Percentiles rank a stretch among this genome's conserved stretches.
Evolutionary conservation across 1,140 invertebrate genomes (phyloP).

Genomic region (Homalodisca vitripennis): DNA sequence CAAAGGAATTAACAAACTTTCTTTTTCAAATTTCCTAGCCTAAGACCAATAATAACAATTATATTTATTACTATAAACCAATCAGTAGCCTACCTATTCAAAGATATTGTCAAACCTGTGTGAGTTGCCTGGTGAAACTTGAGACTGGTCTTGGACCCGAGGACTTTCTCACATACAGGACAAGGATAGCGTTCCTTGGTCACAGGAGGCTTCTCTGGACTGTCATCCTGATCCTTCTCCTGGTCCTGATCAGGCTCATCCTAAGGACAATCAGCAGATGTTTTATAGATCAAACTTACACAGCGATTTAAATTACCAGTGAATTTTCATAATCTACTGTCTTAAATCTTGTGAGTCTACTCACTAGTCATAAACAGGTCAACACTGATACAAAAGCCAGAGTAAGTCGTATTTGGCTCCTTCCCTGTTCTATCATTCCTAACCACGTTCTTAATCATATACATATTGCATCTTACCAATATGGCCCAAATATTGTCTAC

Average conservation of each 20-base stretch:
- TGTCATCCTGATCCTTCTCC: background rate
- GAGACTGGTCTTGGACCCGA: conserved; percentile 22
- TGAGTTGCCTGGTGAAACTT: conserved; percentile 18
- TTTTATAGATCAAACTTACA: background rate
- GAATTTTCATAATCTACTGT: background rate
- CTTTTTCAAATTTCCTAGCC: background rate
- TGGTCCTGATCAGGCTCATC: background rate
- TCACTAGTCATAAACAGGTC: background rate
- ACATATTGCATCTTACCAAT: too few relatives aligned
- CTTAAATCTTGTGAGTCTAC: background rate
- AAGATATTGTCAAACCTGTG: conserved; percentile 8
- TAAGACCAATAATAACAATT: background rate
- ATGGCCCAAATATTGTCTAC: too few relatives aligned
- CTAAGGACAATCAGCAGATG: background rate
- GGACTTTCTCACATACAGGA: conserved; percentile 24
- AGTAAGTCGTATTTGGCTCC: background rate
- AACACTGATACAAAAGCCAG: background rate
- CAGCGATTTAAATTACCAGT: background rate
- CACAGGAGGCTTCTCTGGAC: background rate
- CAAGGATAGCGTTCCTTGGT: conserved; percentile 1
- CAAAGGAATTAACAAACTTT: background rate
- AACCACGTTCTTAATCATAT: too few relatives aligned
- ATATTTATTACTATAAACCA: background rate
- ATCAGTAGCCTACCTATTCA: background rate
- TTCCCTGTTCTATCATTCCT: background rate